phyloP scores from a whole-genome alignment of 2,888 invertebrate genomes.

The Nasonia oneida region DNA sequence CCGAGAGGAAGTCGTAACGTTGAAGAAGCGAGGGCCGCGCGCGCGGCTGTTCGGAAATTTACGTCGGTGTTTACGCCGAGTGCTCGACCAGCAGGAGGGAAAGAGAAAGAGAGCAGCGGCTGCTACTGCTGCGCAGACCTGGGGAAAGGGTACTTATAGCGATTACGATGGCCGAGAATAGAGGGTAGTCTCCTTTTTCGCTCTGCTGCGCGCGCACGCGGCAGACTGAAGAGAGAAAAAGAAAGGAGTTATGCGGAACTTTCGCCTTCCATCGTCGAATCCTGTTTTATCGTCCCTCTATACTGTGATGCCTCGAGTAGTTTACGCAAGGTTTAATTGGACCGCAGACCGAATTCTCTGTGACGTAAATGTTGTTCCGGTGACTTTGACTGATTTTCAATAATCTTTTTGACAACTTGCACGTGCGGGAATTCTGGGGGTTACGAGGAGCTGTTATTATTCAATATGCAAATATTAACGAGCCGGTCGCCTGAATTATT shows the following conservation, averaged over 20 bases:
- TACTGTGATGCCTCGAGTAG: background rate
- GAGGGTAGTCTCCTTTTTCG: constrained; percentile 6
- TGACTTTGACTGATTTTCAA: background rate
- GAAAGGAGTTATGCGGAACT: background rate
- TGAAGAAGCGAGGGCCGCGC: constrained; percentile 49
- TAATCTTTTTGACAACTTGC: background rate
- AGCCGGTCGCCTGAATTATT: background rate
- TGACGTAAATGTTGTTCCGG: background rate
- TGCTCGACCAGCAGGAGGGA: constrained; percentile 61
- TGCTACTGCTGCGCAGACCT: background rate
- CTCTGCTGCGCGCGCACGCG: background rate
- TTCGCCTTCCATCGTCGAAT: background rate
- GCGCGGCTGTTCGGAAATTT: constrained; percentile 69
- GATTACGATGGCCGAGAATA: constrained; percentile 65
- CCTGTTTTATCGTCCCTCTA: background rate
- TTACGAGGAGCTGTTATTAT: background rate
- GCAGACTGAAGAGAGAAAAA: background rate
- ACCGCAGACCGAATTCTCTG: background rate
- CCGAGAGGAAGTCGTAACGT: constrained; percentile 61
- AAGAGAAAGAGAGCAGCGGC: constrained; percentile 22
- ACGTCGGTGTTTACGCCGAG: constrained; percentile 73
- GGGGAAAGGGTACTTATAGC: constrained; percentile 70
- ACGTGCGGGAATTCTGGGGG: background rate
- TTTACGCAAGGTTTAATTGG: background rate
- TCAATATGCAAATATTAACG: background rate